These are phyloP conservation scores for Tretioscincus oriximinensis DNA, from an alignment of 2,113 vertebrate genomes.

Conservation along the genomic window DNA sequence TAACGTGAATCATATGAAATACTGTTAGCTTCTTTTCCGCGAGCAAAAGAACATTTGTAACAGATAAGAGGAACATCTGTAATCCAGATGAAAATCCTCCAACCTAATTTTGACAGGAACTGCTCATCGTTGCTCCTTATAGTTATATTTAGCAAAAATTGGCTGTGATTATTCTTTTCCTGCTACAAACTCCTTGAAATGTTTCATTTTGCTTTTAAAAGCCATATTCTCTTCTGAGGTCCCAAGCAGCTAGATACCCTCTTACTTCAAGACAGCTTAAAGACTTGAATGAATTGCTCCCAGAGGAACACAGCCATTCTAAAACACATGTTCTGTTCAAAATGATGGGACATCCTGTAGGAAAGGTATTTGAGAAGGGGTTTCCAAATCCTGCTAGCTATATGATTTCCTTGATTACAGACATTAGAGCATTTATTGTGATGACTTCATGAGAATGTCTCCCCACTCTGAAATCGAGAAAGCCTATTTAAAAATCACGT, in stretches of 20 bases:
- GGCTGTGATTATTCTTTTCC: background rate
- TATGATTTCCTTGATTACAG: no score
- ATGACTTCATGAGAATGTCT: background rate
- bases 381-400: background rate
- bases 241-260: background rate
- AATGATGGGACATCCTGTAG: no score
- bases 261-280: background rate
- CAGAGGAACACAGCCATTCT: background rate
- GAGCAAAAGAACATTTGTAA: background rate
- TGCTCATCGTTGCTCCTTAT: background rate
- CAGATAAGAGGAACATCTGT: background rate
- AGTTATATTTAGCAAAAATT: background rate
- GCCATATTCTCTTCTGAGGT: background rate
- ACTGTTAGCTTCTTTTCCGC: background rate
- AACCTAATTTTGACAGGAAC: background rate
- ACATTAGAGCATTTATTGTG: background rate
- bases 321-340: background rate
- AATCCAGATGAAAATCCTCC: background rate
- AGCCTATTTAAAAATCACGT: background rate
- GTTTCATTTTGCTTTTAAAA: background rate
- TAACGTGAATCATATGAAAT: background rate
- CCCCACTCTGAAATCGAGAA: background rate
- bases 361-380: background rate
- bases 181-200: background rate
- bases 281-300: background rate